Percentiles rank a stretch among this genome's conserved stretches.
These are phyloP conservation scores for Actenoides hombroni DNA, from an alignment of 2,113 vertebrate genomes.

Conservation along the genomic window DNA sequence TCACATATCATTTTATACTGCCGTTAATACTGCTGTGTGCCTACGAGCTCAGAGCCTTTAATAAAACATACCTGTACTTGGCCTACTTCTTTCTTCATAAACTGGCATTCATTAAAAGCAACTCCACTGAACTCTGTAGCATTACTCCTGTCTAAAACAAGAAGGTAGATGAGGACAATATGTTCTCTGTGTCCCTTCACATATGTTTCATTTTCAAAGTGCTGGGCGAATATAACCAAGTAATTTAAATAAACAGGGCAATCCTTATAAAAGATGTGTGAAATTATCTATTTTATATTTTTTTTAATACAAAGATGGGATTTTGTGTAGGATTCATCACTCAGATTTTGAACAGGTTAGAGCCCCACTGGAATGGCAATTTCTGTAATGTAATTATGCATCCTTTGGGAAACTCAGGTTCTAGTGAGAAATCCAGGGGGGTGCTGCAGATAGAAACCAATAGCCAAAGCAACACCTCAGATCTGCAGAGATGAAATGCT, in stretches of 20 bases:
- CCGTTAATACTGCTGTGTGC: neutral
- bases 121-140: neutral
- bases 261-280: neutral
- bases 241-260: neutral
- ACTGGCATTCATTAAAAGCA: neutral
- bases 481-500: neutral
- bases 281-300: neutral
- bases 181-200: neutral
- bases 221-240: neutral
- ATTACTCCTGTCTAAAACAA: neutral
- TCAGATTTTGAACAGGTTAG: neutral
- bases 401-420: neutral
- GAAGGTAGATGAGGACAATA: neutral
- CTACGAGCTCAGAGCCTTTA: neutral
- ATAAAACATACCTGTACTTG: conserved; percentile 22
- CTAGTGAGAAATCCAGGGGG: neutral
- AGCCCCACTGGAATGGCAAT: neutral
- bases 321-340: neutral
- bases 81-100: conserved; percentile 2
- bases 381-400: neutral
- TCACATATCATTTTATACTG: neutral
- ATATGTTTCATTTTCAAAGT: neutral
- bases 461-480: neutral
- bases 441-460: neutral
- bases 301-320: neutral